phyloP scores from a whole-genome alignment of 1,140 invertebrate species.

The Megalonaias nervosa region DNA sequence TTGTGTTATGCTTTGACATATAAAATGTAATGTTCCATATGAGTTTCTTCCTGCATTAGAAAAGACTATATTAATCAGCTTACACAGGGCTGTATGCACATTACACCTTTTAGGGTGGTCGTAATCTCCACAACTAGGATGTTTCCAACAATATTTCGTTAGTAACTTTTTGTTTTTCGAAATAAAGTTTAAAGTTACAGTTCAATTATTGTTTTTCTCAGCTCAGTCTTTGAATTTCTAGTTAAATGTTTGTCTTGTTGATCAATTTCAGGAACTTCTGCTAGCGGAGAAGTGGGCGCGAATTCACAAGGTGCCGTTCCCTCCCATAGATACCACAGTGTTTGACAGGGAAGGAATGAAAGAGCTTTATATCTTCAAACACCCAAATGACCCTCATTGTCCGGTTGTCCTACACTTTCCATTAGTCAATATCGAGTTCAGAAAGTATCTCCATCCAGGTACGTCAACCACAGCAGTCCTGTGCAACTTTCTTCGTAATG shows the following conservation, averaged over 20 bases:
- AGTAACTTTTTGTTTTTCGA: too few species aligned
- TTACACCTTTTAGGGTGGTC: too few species aligned
- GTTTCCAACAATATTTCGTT: too few species aligned
- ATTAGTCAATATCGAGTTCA: constrained; percentile 72
- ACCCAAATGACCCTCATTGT: constrained; percentile 70
- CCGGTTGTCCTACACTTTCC: constrained; percentile 73
- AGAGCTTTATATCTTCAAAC: constrained; percentile 73
- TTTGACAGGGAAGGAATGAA: constrained; percentile 68
- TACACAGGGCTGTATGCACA: too few species aligned
- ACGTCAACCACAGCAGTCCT: constrained; percentile 4
- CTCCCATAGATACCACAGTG: constrained; percentile 70
- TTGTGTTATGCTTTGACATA: too few species aligned
- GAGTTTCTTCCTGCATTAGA: too few species aligned
- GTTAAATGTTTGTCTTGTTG: neutral
- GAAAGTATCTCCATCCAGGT: constrained; percentile 70
- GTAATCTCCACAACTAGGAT: too few species aligned
- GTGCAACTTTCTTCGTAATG: too few species aligned
- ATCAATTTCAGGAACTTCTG: constrained; percentile 68
- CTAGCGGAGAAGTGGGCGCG: constrained; percentile 73
- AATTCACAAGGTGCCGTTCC: constrained; percentile 72
- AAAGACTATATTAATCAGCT: too few species aligned
- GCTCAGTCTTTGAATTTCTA: neutral
- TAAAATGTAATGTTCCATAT: too few species aligned
- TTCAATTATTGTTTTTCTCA: too few species aligned
- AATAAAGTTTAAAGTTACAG: too few species aligned